A percentile compares a stretch with the other conserved stretches of the same genome.
These are phyloP conservation scores for Dicerorhinus sumatrensis DNA, from an alignment of 2,113 vertebrate genomes.

Conservation along the genomic window DNA sequence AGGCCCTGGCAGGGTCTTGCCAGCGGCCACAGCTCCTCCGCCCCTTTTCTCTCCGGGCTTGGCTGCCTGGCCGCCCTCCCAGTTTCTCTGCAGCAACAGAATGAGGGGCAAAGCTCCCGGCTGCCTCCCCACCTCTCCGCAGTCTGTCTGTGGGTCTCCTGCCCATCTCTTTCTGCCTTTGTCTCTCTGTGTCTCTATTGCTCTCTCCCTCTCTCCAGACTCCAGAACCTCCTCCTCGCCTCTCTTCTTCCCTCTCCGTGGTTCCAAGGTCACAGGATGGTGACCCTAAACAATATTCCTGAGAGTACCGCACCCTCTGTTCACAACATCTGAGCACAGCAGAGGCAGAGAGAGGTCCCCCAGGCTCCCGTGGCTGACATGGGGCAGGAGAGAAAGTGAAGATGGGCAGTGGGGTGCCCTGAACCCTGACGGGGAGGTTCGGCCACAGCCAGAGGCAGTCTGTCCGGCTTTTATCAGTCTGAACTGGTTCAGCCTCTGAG, in stretches of 20 bases:
- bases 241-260: neutral
- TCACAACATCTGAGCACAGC: neutral
- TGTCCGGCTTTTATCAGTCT: neutral
- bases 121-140: neutral
- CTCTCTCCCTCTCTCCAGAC: neutral
- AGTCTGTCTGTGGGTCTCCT: neutral
- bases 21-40: neutral
- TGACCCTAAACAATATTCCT: neutral
- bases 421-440: neutral
- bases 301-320: neutral
- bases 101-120: neutral
- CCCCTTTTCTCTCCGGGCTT: conserved; percentile 29
- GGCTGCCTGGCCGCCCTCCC: conserved; percentile 65
- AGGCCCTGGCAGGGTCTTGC: conserved; percentile 18
- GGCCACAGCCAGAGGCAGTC: too few species aligned
- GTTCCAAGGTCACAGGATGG: neutral
- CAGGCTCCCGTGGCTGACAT: rapidly evolving
- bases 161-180: neutral
- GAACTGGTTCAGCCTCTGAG: neutral
- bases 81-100: conserved; percentile 58
- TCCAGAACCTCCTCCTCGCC: neutral
- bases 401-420: rapidly evolving
- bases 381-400: neutral
- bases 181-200: neutral
- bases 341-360: neutral